Evolutionary conservation across 2,888 invertebrate genomes (phyloP).

Genomic region (Synanthedon myopaeformis): DNA sequence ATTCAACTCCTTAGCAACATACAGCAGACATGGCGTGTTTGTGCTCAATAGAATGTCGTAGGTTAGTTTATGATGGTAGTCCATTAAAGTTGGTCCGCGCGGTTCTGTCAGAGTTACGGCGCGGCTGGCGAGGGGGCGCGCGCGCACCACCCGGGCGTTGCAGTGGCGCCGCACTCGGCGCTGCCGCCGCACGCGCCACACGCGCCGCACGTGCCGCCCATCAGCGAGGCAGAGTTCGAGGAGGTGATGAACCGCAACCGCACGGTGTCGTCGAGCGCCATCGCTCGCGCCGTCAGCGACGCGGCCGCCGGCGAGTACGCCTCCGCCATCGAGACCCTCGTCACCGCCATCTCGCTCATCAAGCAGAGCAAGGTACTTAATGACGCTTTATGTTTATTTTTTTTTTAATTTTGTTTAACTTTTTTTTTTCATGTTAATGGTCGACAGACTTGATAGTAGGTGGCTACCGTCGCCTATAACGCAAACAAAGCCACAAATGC

Average conservation of each 20-base stretch:
- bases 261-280: constrained; percentile 97
- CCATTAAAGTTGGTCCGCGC: no score
- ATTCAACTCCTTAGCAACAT: no score
- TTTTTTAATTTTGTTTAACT: no score
- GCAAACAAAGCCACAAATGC: no score
- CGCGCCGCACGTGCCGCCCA: constrained; percentile 26
- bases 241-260: constrained; percentile 98
- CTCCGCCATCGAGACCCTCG: constrained; percentile 97
- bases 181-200: constrained; percentile 18
- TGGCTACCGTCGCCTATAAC: no score
- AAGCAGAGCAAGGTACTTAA: constrained; percentile 88
- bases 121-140: constrained; percentile 22
- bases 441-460: no score
- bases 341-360: constrained; percentile 98
- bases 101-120: constrained; percentile 27
- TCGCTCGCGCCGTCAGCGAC: constrained; percentile 96
- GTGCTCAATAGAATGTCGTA: no score
- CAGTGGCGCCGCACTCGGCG: constrained; percentile 11
- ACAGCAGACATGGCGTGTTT: no score
- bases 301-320: constrained; percentile 98
- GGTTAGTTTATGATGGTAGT: no score
- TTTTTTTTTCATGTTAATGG: no score
- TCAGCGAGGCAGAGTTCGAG: constrained; percentile 96
- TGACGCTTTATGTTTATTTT: no score
- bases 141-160: constrained; percentile 15